Evolutionary conservation across 1,140 invertebrate genomes (phyloP), one percentile per base, ranked within the genome.

Genomic region (Apis laboriosa): DNA sequence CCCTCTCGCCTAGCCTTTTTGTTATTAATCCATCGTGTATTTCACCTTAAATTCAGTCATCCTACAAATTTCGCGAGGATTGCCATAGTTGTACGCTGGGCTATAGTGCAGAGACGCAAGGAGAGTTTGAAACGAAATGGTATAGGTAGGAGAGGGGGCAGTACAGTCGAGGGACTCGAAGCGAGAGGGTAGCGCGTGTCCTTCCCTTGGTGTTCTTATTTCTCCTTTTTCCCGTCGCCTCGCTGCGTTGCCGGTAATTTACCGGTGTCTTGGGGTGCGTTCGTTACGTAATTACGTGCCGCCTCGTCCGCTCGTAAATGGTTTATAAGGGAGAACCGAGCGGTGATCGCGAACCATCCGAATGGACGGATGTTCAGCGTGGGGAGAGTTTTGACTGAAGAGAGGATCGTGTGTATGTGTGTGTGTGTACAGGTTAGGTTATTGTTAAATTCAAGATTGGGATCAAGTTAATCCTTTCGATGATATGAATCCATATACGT

Each of bases 11-110:
- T 58, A 84, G 77, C 78, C 84, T 85, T 83, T 88, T 89, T 90
- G 88, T 91, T 90, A 90, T 90, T 89, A 90, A 86, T 88, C 85
- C 86, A 58, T 70, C 76, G 72, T 77, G 81, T 73, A 84, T 43
- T 43, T 84, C 85, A 90, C 86, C 87, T 89, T 88, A 89, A 90
- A 90, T 90, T 89, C 87, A 88, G 86, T 86, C 88, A 86, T 77
- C 61, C 63, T 68, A 88, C 88, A 63, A 88, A 89, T 86, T 90
- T 86, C 83, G 81, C 84, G 80, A 43, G 56, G n/a, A 60, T 19
- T 63, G 24, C 15, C 19, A 60, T 13, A 13, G 60, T 24, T 19
- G 21, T 13, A 21, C 28, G 61, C 13, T 43, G 11, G 28, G 21
- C 55, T 70, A 0, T 9, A 24, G 24, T 0, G 7, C 1, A 34